phyloP scores from a whole-genome alignment of 2,888 invertebrate genomes.

The Ornithoptera alexandrae region DNA sequence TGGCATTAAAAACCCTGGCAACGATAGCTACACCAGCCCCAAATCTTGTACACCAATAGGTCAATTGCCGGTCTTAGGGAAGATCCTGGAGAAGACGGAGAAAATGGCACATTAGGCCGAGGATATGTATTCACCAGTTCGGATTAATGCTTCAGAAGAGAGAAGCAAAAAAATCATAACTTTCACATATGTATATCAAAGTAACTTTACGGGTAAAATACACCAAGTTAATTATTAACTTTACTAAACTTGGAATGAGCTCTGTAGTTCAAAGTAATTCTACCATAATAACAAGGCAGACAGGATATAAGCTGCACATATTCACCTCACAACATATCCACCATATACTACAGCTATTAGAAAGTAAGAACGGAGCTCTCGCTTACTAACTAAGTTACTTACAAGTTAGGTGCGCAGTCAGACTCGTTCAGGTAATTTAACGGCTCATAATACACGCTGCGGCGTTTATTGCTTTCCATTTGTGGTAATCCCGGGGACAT shows the following conservation, averaged over 20 bases:
- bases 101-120: no score
- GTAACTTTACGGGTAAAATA: background rate
- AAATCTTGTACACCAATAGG: no score
- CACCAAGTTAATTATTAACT: background rate
- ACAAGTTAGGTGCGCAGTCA: slow-evolving; percentile 43
- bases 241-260: background rate
- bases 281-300: background rate
- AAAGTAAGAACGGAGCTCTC: slow-evolving; percentile 45
- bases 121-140: no score
- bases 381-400: slow-evolving; percentile 54
- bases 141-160: no score
- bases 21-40: no score
- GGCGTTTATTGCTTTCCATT: slow-evolving; percentile 31
- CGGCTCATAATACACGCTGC: slow-evolving; percentile 48
- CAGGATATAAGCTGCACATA: background rate
- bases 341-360: slow-evolving; percentile 8
- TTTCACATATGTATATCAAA: no score
- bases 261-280: background rate
- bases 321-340: background rate
- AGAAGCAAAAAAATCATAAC: no score
- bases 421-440: slow-evolving; percentile 47
- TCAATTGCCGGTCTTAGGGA: no score
- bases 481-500: slow-evolving; percentile 10
- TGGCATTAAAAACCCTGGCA: no score
- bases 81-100: no score